Conservation (phyloP, 1,140 invertebrate genomes). For the Euglossa dilemma region DNA sequence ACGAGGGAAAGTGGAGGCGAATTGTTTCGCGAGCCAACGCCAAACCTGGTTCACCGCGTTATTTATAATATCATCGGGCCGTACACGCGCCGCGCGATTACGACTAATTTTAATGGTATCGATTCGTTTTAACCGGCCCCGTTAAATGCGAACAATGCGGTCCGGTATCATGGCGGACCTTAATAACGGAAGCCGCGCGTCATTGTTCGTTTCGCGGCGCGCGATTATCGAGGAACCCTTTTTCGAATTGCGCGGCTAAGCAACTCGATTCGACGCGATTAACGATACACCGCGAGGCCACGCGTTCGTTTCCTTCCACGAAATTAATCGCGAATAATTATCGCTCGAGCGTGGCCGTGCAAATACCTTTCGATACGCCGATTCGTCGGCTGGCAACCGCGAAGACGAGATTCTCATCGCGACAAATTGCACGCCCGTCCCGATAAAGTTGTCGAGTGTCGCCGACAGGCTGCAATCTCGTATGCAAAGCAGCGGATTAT, state of each 20-base stretch:
- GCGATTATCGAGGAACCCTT: background rate
- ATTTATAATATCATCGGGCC: background rate
- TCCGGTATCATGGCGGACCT: background rate
- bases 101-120: slow-evolving; percentile 4
- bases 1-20: background rate
- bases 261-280: background rate
- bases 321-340: slow-evolving; percentile 13
- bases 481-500: slow-evolving; percentile 31
- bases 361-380: too few species aligned
- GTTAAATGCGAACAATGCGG: background rate
- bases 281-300: slow-evolving; percentile 41
- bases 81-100: background rate
- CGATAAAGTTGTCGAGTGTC: slow-evolving; percentile 14
- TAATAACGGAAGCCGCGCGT: background rate
- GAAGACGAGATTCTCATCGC: background rate
- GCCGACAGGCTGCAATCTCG: background rate
- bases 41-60: background rate
- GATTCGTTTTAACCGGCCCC: background rate
- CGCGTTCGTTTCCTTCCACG: background rate
- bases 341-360: background rate
- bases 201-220: background rate
- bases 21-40: slow-evolving; percentile 18
- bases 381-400: too few species aligned
- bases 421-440: background rate
- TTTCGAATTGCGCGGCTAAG: background rate